Percentiles rank a stretch among this genome's conserved stretches.
These are phyloP conservation scores for Formica selysi DNA, from an alignment of 1,140 invertebrate species.

Conservation along the genomic window DNA sequence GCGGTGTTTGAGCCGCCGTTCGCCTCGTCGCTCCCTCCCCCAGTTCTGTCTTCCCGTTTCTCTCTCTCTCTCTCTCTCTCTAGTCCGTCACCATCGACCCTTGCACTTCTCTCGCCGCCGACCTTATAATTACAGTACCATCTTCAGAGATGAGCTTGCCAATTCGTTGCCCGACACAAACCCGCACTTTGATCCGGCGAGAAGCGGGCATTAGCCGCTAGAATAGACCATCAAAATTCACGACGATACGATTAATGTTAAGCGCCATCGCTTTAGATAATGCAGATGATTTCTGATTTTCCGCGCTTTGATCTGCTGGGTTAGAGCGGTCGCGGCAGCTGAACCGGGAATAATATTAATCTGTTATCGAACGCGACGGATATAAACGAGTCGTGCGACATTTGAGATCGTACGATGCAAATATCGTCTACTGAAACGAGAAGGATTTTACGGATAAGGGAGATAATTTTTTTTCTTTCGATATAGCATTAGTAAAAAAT, in stretches of 20 bases:
- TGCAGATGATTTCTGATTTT: conserved; percentile 69
- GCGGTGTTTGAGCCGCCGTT: conserved; percentile 76
- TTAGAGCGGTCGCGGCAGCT: conserved; percentile 25
- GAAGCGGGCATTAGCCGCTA: conserved; percentile 53
- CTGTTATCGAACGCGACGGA: background rate
- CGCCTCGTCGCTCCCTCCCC: conserved; percentile 45
- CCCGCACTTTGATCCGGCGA: conserved; percentile 64
- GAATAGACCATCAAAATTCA: conserved; percentile 51
- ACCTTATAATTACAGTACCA: conserved; percentile 79
- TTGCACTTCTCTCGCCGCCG: conserved; percentile 3
- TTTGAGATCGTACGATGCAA: background rate
- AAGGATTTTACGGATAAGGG: background rate
- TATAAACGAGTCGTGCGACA: conserved; percentile 3
- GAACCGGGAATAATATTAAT: conserved; percentile 67
- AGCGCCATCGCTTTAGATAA: conserved; percentile 66
- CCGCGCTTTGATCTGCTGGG: conserved; percentile 68
- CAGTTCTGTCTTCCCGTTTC: background rate
- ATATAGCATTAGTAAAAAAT: background rate
- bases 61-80: background rate
- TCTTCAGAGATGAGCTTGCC: conserved; percentile 73
- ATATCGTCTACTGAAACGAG: background rate
- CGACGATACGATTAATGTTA: conserved; percentile 31
- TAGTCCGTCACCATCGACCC: background rate
- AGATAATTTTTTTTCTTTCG: background rate
- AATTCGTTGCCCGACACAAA: conserved; percentile 71